Base-by-base conservation (phyloP, 2,113 vertebrate genomes). In the Silurus meridionalis region DNA sequence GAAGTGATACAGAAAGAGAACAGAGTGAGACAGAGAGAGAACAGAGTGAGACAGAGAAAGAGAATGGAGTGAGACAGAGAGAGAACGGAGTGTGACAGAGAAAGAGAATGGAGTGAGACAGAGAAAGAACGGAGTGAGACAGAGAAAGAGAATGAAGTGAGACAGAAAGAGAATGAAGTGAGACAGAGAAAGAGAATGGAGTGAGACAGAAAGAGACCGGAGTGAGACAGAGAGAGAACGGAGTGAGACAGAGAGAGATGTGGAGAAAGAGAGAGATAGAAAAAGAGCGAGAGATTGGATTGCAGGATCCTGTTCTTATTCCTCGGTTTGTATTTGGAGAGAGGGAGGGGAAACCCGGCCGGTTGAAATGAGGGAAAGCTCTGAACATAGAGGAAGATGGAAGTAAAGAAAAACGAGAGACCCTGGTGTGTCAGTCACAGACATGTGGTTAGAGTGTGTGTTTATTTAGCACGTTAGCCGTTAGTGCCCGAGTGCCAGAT, bases 391-490 rank as follows among this genome's bases (percentile, higher is more conserved):
- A 25, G 52, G 64, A 28, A 52, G 69, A 83, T 14, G 52, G 25
- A 48, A 66, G 60, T 67, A 52, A 13, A 60, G 50, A 64, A 66
- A 52, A 17, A 61, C 9, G 60, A 48, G 67, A 82, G 79, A 46
- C 87, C 87, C 83, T 88, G 87, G 50, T 53, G 28, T 82, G 85
- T 83, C 82, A 86, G 88, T 50, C 83, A 90, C 80, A 88, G 82
- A 88, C 88, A 82, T 87, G 82, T 88, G 82, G 57, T 86, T 87
- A 69, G 75, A 57, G 55, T 71, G 69, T 72, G 83, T 88, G 88
- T 88, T 89, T 90, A 85, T 87, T 86, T 90, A 88, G 48, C 83
- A 84, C 79, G 82, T 88, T 85, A 82, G 89, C 85, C 84, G 88
- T 89, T 86, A 88, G 79, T 50, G 17, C 37, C 5, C 2, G 15